Percentiles rank a stretch among this genome's conserved stretches.
Conservation (phyloP, 2,113 vertebrate genomes). For the Trinectes maculatus region DNA sequence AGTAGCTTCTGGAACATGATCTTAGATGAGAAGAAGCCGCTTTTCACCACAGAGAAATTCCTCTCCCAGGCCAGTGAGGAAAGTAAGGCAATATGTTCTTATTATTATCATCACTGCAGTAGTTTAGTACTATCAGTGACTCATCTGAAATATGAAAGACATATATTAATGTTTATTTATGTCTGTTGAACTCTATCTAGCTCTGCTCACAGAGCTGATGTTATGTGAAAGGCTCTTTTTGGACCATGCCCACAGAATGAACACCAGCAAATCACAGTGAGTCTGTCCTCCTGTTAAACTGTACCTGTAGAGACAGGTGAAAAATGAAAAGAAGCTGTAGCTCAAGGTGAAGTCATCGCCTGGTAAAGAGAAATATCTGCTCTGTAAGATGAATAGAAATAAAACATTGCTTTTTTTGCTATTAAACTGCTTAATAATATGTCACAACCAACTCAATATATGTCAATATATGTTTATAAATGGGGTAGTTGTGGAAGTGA, state of each 20-base stretch:
- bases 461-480: too few relatives aligned
- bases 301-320: too few relatives aligned
- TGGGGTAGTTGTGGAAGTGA: too few relatives aligned
- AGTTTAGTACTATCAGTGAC: too few relatives aligned
- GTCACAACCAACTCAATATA: too few relatives aligned
- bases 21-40: slow-evolving; percentile 93
- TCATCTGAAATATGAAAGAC: background rate
- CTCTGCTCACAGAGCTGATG: slow-evolving; percentile 86
- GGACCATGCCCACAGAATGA: slow-evolving; percentile 89
- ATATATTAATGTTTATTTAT: background rate
- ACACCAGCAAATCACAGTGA: slow-evolving; percentile 90
- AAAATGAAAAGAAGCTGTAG: too few relatives aligned
- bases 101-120: background rate
- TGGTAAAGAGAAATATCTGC: too few relatives aligned
- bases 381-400: too few relatives aligned
- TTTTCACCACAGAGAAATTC: slow-evolving; percentile 97
- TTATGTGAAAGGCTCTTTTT: slow-evolving; percentile 92
- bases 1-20: slow-evolving; percentile 91
- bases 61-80: slow-evolving; percentile 90
- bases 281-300: slow-evolving; percentile 61
- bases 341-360: too few relatives aligned
- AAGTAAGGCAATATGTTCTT: slow-evolving; percentile 79
- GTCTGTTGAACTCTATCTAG: slow-evolving; percentile 36
- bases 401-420: too few relatives aligned
- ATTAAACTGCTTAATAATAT: too few relatives aligned